Evolutionary conservation across 1,140 invertebrate species (phyloP).

Genomic region (Danaus melanippus): DNA sequence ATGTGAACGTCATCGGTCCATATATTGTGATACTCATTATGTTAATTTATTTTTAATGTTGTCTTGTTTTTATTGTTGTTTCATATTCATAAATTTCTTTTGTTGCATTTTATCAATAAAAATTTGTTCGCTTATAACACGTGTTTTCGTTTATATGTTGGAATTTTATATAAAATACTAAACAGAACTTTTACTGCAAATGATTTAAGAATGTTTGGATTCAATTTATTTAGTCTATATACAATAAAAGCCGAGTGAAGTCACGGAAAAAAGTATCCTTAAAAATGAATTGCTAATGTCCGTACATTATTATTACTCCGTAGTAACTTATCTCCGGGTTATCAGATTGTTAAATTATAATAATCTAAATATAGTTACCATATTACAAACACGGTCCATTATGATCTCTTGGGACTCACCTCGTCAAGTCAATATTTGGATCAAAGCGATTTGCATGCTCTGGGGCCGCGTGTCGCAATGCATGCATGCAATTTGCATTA

Average conservation of each 20-base stretch:
- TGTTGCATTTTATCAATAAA: slow-evolving; percentile 9
- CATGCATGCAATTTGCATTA: slow-evolving; percentile 45
- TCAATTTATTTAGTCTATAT: too few relatives aligned
- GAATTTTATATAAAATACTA: too few relatives aligned
- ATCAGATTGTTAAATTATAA: too few relatives aligned
- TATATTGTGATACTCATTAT: slow-evolving; percentile 22
- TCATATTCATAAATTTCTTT: slow-evolving; percentile 1
- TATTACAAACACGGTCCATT: slow-evolving; percentile 10
- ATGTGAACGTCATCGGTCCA: slow-evolving; percentile 17
- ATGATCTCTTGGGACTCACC: slow-evolving; percentile 21
- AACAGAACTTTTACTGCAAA: too few relatives aligned
- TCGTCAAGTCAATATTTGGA: slow-evolving; percentile 40
- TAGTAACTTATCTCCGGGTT: too few relatives aligned
- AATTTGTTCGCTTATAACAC: slow-evolving; percentile 1
- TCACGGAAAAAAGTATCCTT: too few relatives aligned
- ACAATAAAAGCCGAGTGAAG: too few relatives aligned
- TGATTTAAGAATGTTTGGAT: too few relatives aligned
- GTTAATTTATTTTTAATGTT: slow-evolving; percentile 6
- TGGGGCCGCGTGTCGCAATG: slow-evolving; percentile 29
- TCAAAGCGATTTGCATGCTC: slow-evolving; percentile 44
- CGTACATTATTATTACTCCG: too few relatives aligned
- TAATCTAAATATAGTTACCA: too few relatives aligned
- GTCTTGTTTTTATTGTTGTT: slow-evolving; percentile 1
- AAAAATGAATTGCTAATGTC: too few relatives aligned
- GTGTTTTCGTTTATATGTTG: background rate